Evolutionary conservation across 2,113 vertebrate genomes (phyloP), one percentile per base, ranked within the genome.

Genomic region (Hemiscyllium ocellatum): DNA sequence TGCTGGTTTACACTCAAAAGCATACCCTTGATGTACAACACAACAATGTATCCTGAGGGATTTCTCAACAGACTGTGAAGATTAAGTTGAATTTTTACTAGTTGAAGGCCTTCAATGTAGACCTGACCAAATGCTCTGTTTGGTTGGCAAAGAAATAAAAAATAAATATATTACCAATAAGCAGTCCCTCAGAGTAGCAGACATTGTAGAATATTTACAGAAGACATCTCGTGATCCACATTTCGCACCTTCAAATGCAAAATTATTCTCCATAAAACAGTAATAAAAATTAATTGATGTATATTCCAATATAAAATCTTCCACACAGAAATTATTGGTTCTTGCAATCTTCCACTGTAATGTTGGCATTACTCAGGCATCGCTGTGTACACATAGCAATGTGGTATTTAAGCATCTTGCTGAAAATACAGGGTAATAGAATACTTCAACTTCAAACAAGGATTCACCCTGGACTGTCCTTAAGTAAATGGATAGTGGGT

Each of bases 111-210:
- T 76, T 69, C 24, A 13, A 72, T 72, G 42, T 33, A 52, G 15
- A 20, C 20, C 13, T 29, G n/a, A 69, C 91, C 37, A 26, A 42
- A 20, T 26, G 37, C 33, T 42, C 37, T 24, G 33, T 95, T 42
- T 72, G 42, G 22, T 42, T 50, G 37, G 20, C 24, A 15, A 29
- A 4, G 42, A 24, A 50, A n/a, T 26, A 76, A 95, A 26, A 37
- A 72, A 72, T 61, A 91, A 91, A 91, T 66, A 37, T 33, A 95
- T 76, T 72, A 95, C 69, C 8, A 95, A 72, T 66, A 72, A 76
- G 24, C 69, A 47, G 78, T 83, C 37, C 24, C 61, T 50, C 50
- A 33, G 52, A 33, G 50, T 56, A 24, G 87, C 42, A 94, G n/a
- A 95, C 52, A 72, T 72, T 76, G 37, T 72, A 50, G 69, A 95